Evolutionary conservation across 2,888 invertebrate species (phyloP), one percentile per base, ranked within the genome.

Genomic region (Drosophila nigritarsus): DNA sequence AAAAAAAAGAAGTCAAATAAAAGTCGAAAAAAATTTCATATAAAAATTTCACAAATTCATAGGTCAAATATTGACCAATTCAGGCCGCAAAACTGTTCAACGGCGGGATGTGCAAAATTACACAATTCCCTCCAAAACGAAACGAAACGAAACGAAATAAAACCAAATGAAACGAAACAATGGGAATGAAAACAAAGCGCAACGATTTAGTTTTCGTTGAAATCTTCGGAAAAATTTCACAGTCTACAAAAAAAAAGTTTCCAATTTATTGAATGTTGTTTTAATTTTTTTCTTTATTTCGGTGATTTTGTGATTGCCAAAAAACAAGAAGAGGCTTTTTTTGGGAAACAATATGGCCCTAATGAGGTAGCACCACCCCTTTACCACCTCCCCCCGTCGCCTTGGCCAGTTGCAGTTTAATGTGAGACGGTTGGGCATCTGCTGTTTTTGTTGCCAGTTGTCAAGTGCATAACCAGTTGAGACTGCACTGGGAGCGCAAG

Each of bases 61-160:
- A 71, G 80, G 72, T 80, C 81, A 78, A 82, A 82, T 65, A 87
- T 84, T 84, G 79, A 89, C 73, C 73, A 87, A 84, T 78, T 54
- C 36, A 29, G 60, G 73, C 54, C 64, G 68, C 60, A 36, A 50
- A 53, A 34, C 66, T 45, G 32, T 65, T 36, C 56, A 48, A 36
- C 24, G 11, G 62, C 27, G 45, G 68, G 73, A 75, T 75, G 76
- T 61, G 77, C 75, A 42, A 87, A 89, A 85, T 85, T 85, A 75
- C 85, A 85, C 89, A 85, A 84, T 69, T 67, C 58, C 32, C 59
- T 40, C 32, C 18, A 38, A 60, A 48, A 32, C 29, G 13, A 56
- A 58, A 38, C 53, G 64, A 61, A 65, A 58, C 34, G 45, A 62
- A 29, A 45, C 49, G 36, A 50, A 65, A 70, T 27, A 36, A 49